Conservation (phyloP, 2,797 vertebrate species). For the Hapalemur alaotrensis region DNA sequence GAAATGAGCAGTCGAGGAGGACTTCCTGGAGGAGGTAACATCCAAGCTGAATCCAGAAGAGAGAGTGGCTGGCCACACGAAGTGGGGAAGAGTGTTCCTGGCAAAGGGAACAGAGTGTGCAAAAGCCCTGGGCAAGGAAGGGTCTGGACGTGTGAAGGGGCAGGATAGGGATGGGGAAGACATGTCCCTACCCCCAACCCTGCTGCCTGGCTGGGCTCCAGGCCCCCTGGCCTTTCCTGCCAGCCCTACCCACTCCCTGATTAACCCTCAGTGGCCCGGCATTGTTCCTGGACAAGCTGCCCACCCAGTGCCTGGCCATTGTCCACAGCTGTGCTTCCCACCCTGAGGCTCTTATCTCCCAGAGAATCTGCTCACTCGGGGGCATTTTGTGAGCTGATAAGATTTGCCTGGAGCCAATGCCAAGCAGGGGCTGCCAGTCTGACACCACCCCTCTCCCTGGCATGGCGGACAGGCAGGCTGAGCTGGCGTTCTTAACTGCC, state of each 20-base stretch:
- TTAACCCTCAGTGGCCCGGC: fast-evolving
- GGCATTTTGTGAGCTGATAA: conserved; percentile 66
- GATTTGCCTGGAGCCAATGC: conserved; percentile 54
- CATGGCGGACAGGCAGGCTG: fast-evolving
- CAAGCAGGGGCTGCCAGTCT: not conserved
- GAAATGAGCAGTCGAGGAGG: not conserved
- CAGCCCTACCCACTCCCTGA: fast-evolving
- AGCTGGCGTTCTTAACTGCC: fast-evolving
- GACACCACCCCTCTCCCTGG: not conserved
- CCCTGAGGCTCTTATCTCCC: conserved; percentile 60
- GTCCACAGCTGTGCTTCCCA: conserved; percentile 62
- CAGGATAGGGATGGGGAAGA: not conserved
- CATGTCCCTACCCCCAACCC: fast-evolving
- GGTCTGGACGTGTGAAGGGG: fast-evolving
- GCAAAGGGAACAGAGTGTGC: not conserved
- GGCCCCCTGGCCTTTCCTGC: not conserved
- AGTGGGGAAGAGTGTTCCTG: not conserved
- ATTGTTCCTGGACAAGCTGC: not conserved
- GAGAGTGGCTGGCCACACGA: not conserved
- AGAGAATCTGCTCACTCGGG: not conserved
- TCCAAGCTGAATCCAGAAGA: not conserved
- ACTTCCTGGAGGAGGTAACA: not conserved
- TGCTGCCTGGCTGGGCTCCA: not conserved
- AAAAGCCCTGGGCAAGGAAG: not conserved
- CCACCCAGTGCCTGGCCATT: conserved; percentile 19